Base-by-base conservation (phyloP, 30 jellyfish, hydroid and myxozoan genomes). In the Cassiopea andromeda region DNA sequence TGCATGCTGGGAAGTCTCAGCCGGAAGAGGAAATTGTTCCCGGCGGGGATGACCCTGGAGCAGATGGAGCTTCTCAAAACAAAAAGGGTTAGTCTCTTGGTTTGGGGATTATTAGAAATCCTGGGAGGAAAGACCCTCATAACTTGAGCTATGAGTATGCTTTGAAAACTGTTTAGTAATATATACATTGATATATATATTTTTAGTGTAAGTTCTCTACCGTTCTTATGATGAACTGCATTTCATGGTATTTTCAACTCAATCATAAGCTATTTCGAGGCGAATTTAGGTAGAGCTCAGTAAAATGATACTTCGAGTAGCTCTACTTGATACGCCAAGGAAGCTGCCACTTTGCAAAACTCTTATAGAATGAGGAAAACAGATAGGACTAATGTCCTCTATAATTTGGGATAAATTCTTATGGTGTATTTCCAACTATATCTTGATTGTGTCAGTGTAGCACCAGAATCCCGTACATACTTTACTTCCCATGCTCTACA, bases 31-130 rank as follows among this genome's bases (percentile, higher is more conserved):
- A 78, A 58, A 57, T 76, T 14, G 81, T 75, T 2, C 85, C 93
- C 38, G 97, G 97, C 6, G 97, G 97, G 0, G 97, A 90, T 57
- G 81, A 75, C 49, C 87, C 97, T 46, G 97, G 91, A n/a, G 89
- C 78, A 13, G 97, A 91, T 74, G 97, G 94, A 1, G 92, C 97
- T 1, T 78, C 97, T 7, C 81, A 44, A 7, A 92, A 92, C 80
- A 92, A 92, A 50, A 87, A 80, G 73, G 97, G 97, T 86, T 1
- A n/a, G 86, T 50, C 13, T n/a, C 15, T 2, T 54, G 12, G 64
- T 54, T 54, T 6, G 10, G 10, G 64, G 0, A 27, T 27, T 27
- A 27, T 27, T 27, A 27, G 38, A 27, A 0, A 27, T 27, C 38
- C 38, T 27, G 38, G 38, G 38, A 27, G 38, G 38, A 27, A 27